Percentiles rank a stretch among this genome's conserved stretches.
Conservation (phyloP, 2,113 vertebrate species). For the Gila orcuttii region DNA sequence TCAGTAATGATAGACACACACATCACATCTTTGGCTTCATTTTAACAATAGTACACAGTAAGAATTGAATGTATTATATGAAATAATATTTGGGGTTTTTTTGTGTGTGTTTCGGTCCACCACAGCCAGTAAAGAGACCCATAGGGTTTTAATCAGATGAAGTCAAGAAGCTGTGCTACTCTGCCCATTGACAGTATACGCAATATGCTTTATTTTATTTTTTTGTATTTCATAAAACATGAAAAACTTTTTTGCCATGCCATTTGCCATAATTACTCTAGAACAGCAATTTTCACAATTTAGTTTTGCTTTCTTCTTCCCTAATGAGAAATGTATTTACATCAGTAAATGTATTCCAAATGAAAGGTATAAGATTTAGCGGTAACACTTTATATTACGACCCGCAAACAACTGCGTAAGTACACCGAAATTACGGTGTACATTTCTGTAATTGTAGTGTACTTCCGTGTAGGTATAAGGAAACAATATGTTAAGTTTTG, state of each 20-base stretch:
- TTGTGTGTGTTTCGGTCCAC: neutral
- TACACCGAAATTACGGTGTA: too few relatives aligned
- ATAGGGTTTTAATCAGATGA: neutral
- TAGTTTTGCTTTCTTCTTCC: neutral
- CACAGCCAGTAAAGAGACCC: neutral
- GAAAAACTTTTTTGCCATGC: neutral
- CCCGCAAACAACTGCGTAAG: too few relatives aligned
- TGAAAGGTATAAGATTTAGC: neutral
- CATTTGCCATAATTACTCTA: neutral
- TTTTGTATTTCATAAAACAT: neutral
- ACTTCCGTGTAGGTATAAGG: too few relatives aligned
- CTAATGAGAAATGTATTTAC: neutral
- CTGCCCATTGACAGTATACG: neutral
- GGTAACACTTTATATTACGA: too few relatives aligned
- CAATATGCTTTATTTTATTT: neutral
- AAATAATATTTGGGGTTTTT: neutral
- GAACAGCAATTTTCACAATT: neutral
- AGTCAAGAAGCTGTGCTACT: neutral
- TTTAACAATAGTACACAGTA: neutral
- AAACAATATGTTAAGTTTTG: too few relatives aligned
- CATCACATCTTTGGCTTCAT: neutral
- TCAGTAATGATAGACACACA: neutral
- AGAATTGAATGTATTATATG: neutral
- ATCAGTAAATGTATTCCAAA: neutral
- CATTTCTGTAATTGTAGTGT: too few relatives aligned